Conservation (phyloP, 2,797 vertebrate genomes). For the Rhinichthys osculus region DNA sequence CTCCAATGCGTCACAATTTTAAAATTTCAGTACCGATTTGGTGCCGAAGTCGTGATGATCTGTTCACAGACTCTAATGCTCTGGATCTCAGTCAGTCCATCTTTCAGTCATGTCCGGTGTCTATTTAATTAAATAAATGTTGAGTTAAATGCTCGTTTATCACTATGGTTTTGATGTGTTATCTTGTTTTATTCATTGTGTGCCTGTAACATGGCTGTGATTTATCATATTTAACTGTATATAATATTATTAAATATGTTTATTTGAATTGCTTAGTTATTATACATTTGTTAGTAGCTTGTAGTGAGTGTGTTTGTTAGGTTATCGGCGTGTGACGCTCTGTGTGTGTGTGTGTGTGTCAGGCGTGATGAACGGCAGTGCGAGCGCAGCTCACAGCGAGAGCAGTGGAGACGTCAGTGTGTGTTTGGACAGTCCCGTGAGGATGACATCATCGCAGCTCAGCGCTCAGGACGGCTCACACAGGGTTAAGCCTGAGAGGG, state of each 20-base stretch:
- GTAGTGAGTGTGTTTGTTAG: background rate
- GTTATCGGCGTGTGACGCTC: background rate
- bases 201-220: background rate
- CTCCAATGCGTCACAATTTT: too few species aligned
- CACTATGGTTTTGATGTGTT: background rate
- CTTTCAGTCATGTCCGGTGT: too few species aligned
- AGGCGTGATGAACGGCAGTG: constrained; percentile 85
- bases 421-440: constrained; percentile 87
- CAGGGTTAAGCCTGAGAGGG: constrained; percentile 85
- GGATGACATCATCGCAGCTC: constrained; percentile 71
- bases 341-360: constrained; percentile 41
- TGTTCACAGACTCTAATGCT: too few species aligned
- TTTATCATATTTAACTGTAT: background rate
- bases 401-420: constrained; percentile 96
- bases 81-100: too few species aligned
- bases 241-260: background rate
- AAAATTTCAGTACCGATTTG: too few species aligned
- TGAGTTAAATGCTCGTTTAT: background rate
- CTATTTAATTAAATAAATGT: too few species aligned
- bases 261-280: background rate
- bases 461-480: constrained; percentile 71
- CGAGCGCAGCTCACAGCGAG: constrained; percentile 93
- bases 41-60: too few species aligned
- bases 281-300: background rate
- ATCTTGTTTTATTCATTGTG: background rate